Conservation (phyloP, 2,113 vertebrate genomes). For the Dinomys branickii region DNA sequence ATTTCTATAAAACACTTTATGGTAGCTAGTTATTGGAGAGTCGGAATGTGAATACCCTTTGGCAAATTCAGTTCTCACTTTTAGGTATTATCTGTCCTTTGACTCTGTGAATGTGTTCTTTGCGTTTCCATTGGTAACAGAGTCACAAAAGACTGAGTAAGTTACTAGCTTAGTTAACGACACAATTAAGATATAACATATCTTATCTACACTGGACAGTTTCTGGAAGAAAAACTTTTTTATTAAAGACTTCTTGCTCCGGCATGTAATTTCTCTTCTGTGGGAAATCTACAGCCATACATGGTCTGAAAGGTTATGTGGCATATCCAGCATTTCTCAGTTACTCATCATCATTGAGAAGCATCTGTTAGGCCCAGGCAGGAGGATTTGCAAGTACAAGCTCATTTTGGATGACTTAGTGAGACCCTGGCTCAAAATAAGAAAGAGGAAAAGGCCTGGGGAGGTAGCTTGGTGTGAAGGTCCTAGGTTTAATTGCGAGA, state of each 20-base stretch:
- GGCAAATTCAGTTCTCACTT: background rate
- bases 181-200: conserved; percentile 27
- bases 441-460: background rate
- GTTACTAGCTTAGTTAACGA: background rate
- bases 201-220: background rate
- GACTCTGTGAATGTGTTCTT: conserved; percentile 29
- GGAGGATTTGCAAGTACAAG: background rate
- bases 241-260: background rate
- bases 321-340: background rate
- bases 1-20: background rate
- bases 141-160: background rate
- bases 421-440: background rate
- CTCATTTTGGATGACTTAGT: background rate
- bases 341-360: conserved; percentile 32
- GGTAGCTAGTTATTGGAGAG: background rate
- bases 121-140: background rate
- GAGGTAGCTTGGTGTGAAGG: background rate
- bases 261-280: background rate
- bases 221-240: background rate
- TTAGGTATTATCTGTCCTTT: background rate
- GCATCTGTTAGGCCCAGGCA: background rate
- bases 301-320: conserved; percentile 22
- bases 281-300: background rate
- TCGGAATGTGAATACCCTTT: conserved; percentile 2
- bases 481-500: background rate